Evolutionary conservation across 2,113 vertebrate genomes (phyloP), one percentile per base, ranked within the genome.

Genomic region (Hippocampus comes): DNA sequence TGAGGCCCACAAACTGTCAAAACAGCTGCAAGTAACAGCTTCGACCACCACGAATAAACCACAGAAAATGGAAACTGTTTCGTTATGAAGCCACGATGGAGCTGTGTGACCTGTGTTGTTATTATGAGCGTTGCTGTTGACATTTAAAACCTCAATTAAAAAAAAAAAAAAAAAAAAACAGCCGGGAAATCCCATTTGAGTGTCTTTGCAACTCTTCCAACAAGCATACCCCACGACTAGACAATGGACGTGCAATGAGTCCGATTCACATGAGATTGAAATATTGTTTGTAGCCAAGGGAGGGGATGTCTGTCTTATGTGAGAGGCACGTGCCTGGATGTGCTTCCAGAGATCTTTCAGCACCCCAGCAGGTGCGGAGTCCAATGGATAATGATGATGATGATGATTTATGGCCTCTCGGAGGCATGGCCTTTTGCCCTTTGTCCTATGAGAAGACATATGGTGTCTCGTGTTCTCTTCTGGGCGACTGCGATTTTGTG

Each of bases 281-380:
- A 38, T 38, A 38, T 38, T 5, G 34, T 38, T 38, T 38, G 34
- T 38, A 57, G 55, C n/a, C 23, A n/a, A 57, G 55, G 23, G 55
- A 25, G n/a, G 9, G n/a, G 11, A 4, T 25, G 55, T 27, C 56
- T 27, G 5, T 61, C 27, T 9, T 14, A 61, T 61, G 15, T 48
- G 42, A 27, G 42, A 48, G 34, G 14, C 42, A n/a, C 20, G 51
- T 1, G 41, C 67, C 66, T 76, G 57, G 0, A 0, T 15, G 56
- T 27, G 49, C 74, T 55, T 77, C 57, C 43, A 2, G 0, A 53
- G 55, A 17, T 68, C 71, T 34, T 51, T 84, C 74, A 20, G 72
- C 60, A 34, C 75, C 60, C 55, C 60, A 61, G 69, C 76, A 82
- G 76, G 75, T 75, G 78, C 56, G 30, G 70, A 79, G 71, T 51